Base-by-base conservation (phyloP, 2,113 vertebrate genomes). In the Trichechus manatus region DNA sequence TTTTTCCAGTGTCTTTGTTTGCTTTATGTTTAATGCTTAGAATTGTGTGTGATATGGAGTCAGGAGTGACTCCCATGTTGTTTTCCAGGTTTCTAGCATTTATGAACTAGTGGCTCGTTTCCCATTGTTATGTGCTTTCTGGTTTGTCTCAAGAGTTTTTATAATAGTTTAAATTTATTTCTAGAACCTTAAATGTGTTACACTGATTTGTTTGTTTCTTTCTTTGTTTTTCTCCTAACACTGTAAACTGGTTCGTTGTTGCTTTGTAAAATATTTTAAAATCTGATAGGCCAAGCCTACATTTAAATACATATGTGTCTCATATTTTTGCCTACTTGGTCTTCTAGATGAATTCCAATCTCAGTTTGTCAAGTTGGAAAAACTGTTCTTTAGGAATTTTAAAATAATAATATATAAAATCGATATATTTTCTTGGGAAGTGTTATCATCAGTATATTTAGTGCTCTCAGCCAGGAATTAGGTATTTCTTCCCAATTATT, bases 61-160 rank as follows among this genome's bases (percentile, higher is more conserved):
- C 33, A 81, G n/a, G 13, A 85, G 79, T 64, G 29, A 87, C 20
- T 70, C 68, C 22, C 23, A 10, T 9, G 14, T 23, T 20, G 5
- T 81, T 39, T 68, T 64, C 42, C 47, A 74, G 23, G 56, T 92
- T 82, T 92, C 15, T 64, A 36, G 31, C 31, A n/a, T n/a, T 74
- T 63, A 56, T 59, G 31, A 66, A 82, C 50, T 68, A 63, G 20
- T 56, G 27, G 8, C 23, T 63, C 31, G 78, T 89, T 68, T 3
- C 22, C 59, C n/a, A n/a, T 93, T 59, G 17, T 70, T 88, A 13
- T 1, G 1, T 68, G 79, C 77, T 96, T 90, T 87, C 68, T 53
- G 13, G 10, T 86, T 91, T 80, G 33, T 77, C 53, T 47, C 84
- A 90, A 90, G 75, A 78, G 22, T 93, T 93, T 96, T 97, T 86